Base-by-base conservation (phyloP, 2,888 invertebrate species). In the Synergus itoensis region DNA sequence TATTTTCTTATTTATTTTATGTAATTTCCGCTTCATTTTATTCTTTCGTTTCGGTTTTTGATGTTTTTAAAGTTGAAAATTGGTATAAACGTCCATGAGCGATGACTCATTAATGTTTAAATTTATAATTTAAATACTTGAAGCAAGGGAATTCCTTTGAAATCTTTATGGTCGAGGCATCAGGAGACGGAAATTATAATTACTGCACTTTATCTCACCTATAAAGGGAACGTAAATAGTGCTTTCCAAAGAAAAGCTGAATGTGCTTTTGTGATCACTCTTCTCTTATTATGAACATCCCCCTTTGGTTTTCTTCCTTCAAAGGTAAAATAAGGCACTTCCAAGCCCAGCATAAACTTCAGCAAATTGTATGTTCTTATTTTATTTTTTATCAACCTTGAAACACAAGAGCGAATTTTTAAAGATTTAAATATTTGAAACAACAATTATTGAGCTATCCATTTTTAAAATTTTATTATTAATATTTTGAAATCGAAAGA, bases 181-280 rank as follows among this genome's bases (percentile, higher is more conserved):
- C n/a, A 53, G 3, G 9, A 53, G 53, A 53, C n/a, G 21, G 14
- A 67, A 67, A 67, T 43, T 43, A 67, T 48, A 7, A 45, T 21
- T 28, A 18, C 67, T 69, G 16, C 16, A 3, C 16, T 69, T 48
- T 28, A 69, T 69, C 7, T 69, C 48, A 45, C 28, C 14, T 45
- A 14, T 43, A 40, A 64, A 14, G 48, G 21, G 28, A 45, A 28
- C 43, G 8, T 21, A 67, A 21, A 69, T 28, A 28, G 3, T 45
- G 28, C 9, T 69, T 43, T 48, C 16, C 8, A 69, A 48, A 48
- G 45, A 3, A 48, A 69, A 21, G 28, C 28, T 69, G 28, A 48
- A 28, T 69, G 43, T 45, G 21, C 48, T 69, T 69, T 69, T 67
- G 28, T 67, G 45, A 67, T 16, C 45, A 69, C 69, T 18, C 2